phyloP scores from a whole-genome alignment of 2,797 vertebrate genomes.

The Channallabes apus region DNA sequence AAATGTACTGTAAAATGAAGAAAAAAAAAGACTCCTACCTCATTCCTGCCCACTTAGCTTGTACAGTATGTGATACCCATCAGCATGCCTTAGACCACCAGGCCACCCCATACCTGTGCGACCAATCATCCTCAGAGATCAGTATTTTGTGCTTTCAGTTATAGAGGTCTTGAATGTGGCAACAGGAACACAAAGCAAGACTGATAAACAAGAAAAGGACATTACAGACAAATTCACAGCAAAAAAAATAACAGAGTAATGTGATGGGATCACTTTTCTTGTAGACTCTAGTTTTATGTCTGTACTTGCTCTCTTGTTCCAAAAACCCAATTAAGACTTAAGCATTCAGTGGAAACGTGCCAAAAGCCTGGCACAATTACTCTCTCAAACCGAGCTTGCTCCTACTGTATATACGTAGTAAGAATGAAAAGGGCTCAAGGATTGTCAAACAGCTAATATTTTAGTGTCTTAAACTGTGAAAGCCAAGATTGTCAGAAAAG shows the following conservation, averaged over 20 bases:
- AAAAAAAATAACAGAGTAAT: slow-evolving; percentile 37
- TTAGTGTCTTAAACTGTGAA: neutral
- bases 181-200: slow-evolving; percentile 42
- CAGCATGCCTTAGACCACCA: neutral
- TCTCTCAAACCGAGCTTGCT: slow-evolving; percentile 32
- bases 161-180: slow-evolving; percentile 6
- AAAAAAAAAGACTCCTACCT: neutral
- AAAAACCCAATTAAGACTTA: slow-evolving; percentile 14
- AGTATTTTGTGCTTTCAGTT: neutral
- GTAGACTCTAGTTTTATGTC: slow-evolving; percentile 28
- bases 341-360: neutral
- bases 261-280: slow-evolving; percentile 34
- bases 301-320: neutral
- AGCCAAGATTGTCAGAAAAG: neutral
- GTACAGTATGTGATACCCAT: neutral
- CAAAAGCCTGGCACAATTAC: slow-evolving; percentile 12
- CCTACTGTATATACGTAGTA: neutral
- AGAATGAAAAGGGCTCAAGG: slow-evolving; percentile 26
- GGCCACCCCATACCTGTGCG: neutral
- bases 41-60: neutral
- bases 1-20: neutral
- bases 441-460: slow-evolving; percentile 13
- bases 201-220: slow-evolving; percentile 47
- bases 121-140: neutral
- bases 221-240: slow-evolving; percentile 50